Base-by-base conservation (phyloP, 1,140 invertebrate genomes). In the Epicauta chinensis region DNA sequence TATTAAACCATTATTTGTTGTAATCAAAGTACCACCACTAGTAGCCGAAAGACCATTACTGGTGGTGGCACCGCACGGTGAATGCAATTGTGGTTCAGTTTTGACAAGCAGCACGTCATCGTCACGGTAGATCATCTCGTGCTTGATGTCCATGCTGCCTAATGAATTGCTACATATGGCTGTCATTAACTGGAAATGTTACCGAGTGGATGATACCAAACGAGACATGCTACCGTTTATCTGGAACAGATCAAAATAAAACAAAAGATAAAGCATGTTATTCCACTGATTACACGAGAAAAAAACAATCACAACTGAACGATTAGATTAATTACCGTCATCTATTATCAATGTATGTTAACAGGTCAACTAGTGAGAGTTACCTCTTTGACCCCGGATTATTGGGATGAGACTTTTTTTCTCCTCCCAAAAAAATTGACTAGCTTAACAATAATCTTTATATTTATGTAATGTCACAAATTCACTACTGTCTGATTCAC, bases 61-160 rank as follows among this genome's bases (percentile, higher is more conserved):
- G 34, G 49, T 42, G 15, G 47, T 59, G 40, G 17, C 55, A 16
- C n/a, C n/a, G n/a, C 50, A 49, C 12, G 65, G 64, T 30, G 60
- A 61, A 23, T 56, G 60, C 32, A 65, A 44, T 32, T 62, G 54
- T 3, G 69, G 66, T 51, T 71, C 69, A 31, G 68, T 57, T 56
- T 69, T 69, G 16, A 71, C 64, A 41, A 67, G 60, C 47, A 69
- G 60, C 53, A 62, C 61, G 50, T 68, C 63, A 59, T 64, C 61
- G 36, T 66, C 66, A 49, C 59, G 60, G 60, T 64, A 69, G 32
- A 66, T 61, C 59, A 69, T 59, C 38, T 68, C 67, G 60, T 66
- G 66, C 58, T 70, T 67, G 52, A 69, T 51, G 60, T 69, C 66
- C 67, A 69, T 69, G 51, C 44, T 59, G 61, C 34, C 38, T 48